Evolutionary conservation across 2,797 vertebrate genomes (phyloP).

Genomic region (Mallotus villosus): DNA sequence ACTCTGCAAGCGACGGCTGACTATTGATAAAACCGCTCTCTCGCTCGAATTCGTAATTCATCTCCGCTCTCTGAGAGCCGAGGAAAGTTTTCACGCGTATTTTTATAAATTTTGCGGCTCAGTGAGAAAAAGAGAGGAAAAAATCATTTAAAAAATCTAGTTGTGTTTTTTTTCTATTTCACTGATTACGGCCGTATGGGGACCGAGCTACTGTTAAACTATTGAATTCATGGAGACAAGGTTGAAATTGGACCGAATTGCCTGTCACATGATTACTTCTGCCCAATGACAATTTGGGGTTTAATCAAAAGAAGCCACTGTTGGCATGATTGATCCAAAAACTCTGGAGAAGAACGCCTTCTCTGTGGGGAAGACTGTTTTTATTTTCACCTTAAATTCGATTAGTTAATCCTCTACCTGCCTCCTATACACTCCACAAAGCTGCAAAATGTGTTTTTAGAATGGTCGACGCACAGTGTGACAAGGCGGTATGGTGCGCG

Average conservation of each 20-base stretch:
- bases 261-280: conserved; percentile 99
- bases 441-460: conserved; percentile 73
- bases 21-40: conserved; percentile 99
- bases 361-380: conserved; percentile 88
- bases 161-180: conserved; percentile 86
- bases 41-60: conserved; percentile 99
- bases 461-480: conserved; percentile 72
- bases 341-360: conserved; percentile 92
- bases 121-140: conserved; percentile 65
- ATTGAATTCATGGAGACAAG: conserved; percentile 99
- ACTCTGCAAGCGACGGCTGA: conserved; percentile 99
- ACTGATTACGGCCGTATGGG: conserved; percentile 99
- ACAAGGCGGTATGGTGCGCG: conserved; percentile 73
- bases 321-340: conserved; percentile 99
- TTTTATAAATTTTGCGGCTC: conserved; percentile 90
- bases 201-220: conserved; percentile 99
- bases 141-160: conserved; percentile 74
- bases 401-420: conserved; percentile 70
- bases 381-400: conserved; percentile 94
- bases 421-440: conserved; percentile 67
- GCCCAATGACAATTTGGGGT: conserved; percentile 99
- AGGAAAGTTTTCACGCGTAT: conserved; percentile 93
- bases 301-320: conserved; percentile 99
- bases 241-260: conserved; percentile 99
- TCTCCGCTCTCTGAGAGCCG: conserved; percentile 89